A percentile compares a stretch with the other conserved stretches of the same genome.
Conservation (phyloP, 2,888 invertebrate species). For the Allolobophora icterica region DNA sequence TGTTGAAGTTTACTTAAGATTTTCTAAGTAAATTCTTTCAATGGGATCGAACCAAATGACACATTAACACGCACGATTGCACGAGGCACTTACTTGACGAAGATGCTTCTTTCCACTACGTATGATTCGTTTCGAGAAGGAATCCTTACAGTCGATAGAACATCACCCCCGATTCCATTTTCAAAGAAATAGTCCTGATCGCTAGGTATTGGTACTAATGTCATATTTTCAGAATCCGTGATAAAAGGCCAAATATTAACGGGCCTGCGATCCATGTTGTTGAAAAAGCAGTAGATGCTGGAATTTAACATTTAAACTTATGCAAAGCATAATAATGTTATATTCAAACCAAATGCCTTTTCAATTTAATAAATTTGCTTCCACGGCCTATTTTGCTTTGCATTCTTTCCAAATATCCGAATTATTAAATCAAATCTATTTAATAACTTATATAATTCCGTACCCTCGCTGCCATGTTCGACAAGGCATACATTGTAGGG, state of each 20-base stretch:
- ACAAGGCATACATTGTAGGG: no score
- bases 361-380: no score
- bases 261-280: not conserved
- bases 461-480: no score
- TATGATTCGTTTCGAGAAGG: not conserved
- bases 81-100: not conserved
- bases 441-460: no score
- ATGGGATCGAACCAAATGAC: not conserved
- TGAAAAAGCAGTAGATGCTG: constrained; percentile 12
- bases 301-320: no score
- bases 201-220: not conserved
- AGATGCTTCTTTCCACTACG: not conserved
- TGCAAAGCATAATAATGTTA: no score
- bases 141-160: not conserved
- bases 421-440: no score
- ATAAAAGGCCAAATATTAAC: not conserved
- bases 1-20: no score
- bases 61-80: not conserved
- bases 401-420: no score
- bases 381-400: no score
- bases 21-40: not conserved
- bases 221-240: not conserved
- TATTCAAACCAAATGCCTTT: no score
- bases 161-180: constrained; percentile 12
- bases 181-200: not conserved